Evolutionary conservation across 2,113 vertebrate genomes (phyloP).

Genomic region (Cichladusa arquata): DNA sequence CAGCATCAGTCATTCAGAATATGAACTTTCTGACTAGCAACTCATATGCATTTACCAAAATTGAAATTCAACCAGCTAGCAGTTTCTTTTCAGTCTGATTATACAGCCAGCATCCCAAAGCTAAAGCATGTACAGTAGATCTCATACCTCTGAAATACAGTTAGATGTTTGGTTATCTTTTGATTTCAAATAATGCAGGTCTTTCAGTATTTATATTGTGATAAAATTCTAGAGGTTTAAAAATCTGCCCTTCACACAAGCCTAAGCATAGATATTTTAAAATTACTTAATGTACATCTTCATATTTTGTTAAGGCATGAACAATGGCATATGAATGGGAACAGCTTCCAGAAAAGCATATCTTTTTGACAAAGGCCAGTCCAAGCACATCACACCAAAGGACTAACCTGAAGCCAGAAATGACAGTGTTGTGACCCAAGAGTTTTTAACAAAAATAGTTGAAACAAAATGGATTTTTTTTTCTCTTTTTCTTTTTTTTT

Average conservation of each 20-base stretch:
- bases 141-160: conserved; percentile 1
- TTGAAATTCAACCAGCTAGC: neutral
- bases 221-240: conserved; percentile 76
- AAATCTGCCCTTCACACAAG: conserved; percentile 69
- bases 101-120: conserved; percentile 20
- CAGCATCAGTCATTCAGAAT: conserved; percentile 4
- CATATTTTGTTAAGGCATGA: conserved; percentile 81
- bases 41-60: conserved; percentile 6
- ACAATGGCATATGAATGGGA: conserved; percentile 73
- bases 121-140: conserved; percentile 42
- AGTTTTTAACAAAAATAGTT: conserved; percentile 52
- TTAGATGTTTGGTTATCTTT: neutral
- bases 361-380: conserved; percentile 61
- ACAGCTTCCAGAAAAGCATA: conserved; percentile 68
- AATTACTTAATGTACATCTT: conserved; percentile 77
- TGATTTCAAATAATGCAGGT: conserved; percentile 25
- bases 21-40: neutral
- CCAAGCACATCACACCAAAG: conserved; percentile 59
- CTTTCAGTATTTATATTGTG: conserved; percentile 48
- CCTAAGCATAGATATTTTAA: conserved; percentile 72
- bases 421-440: conserved; percentile 13
- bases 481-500: neutral
- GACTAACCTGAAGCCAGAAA: conserved; percentile 65
- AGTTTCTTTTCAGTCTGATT: conserved; percentile 21
- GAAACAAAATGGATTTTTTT: conserved; percentile 23